These are phyloP conservation scores for Leistus spinibarbis DNA, from an alignment of 2,888 invertebrate genomes.

Conservation along the genomic window DNA sequence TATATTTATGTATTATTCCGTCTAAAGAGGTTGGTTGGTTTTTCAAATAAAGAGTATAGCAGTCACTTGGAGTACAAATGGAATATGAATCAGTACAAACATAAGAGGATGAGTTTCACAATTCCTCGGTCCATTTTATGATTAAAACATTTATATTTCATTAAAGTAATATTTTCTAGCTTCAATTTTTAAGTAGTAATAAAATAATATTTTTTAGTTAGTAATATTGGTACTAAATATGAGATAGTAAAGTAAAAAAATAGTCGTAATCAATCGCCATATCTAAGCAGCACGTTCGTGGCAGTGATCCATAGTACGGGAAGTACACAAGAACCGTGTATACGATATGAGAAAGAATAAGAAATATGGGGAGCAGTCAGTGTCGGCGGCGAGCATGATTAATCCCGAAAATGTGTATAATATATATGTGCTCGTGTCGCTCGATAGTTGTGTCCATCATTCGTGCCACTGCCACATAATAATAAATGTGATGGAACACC, in stretches of 20 bases:
- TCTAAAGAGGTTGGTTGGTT: no score
- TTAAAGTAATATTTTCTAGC: no score
- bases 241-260: no score
- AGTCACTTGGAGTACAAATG: no score
- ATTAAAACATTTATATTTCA: no score
- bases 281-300: not conserved
- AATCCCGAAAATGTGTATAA: slow-evolving; percentile 38
- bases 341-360: slow-evolving; percentile 34
- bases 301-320: not conserved
- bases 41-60: no score
- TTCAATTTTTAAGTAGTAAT: no score
- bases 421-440: slow-evolving; percentile 37
- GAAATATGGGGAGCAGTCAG: slow-evolving; percentile 37
- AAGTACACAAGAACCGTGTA: not conserved
- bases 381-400: slow-evolving; percentile 33
- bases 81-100: no score
- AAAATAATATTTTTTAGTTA: no score
- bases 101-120: no score
- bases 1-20: not conserved
- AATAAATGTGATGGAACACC: slow-evolving; percentile 53
- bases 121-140: no score
- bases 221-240: not conserved
- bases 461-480: slow-evolving; percentile 46
- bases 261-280: not conserved
- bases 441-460: slow-evolving; percentile 57